Conservation (phyloP, 2,888 invertebrate species). For the Ramazzottius varieornatus region DNA sequence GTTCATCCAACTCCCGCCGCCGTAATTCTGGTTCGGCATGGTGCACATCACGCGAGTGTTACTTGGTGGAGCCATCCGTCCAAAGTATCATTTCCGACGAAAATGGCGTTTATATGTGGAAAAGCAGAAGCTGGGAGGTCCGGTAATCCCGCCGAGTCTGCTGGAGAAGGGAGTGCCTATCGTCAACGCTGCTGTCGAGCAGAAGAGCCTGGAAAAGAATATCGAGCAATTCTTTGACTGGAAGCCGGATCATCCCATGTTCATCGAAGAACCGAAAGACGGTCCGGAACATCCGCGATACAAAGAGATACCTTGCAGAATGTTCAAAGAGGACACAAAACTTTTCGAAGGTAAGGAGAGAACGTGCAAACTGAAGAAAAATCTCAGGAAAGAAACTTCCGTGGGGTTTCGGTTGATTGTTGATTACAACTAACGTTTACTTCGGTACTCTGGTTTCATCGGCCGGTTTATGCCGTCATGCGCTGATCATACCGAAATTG, state of each 20-base stretch:
- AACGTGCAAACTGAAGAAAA: neutral
- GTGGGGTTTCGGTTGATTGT: neutral
- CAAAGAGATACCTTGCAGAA: neutral
- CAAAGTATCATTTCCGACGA: neutral
- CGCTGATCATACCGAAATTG: too few relatives aligned
- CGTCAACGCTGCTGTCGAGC: neutral
- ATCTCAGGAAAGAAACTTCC: neutral
- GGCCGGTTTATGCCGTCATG: neutral
- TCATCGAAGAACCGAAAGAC: neutral
- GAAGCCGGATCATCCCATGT: constrained; percentile 3
- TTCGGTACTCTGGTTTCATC: neutral
- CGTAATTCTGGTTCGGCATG: too few relatives aligned
- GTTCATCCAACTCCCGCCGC: too few relatives aligned
- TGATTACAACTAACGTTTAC: neutral
- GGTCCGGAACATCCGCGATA: neutral
- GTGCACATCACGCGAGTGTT: too few relatives aligned
- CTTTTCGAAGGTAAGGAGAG: neutral
- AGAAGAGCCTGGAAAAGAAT: neutral
- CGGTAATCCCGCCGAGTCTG: neutral
- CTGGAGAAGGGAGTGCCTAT: neutral
- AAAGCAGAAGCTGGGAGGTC: neutral
- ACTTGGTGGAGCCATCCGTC: too few relatives aligned
- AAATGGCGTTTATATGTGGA: neutral
- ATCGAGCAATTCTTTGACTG: neutral
- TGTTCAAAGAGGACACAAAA: neutral